Conservation (phyloP, 2,888 invertebrate genomes). For the Fragum whitleyi region DNA sequence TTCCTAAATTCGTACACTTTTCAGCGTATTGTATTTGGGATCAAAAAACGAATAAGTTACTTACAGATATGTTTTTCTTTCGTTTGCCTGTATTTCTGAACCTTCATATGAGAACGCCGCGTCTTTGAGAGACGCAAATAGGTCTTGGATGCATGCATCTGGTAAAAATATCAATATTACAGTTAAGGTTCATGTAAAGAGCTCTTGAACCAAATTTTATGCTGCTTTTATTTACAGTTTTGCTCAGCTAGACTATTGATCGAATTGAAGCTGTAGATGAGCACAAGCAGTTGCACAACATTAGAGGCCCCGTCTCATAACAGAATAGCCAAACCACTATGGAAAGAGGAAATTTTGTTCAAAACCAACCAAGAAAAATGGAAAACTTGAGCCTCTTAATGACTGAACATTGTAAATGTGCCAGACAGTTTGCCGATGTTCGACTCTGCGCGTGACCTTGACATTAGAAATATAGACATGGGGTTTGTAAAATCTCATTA, state of each 20-base stretch:
- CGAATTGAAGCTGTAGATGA: too few relatives aligned
- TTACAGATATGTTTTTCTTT: neutral
- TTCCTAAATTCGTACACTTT: too few relatives aligned
- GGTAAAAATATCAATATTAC: neutral
- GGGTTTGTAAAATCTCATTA: too few relatives aligned
- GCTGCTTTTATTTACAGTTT: neutral
- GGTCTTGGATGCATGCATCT: slow-evolving; percentile 22
- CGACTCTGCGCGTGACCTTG: too few relatives aligned
- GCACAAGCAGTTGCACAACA: too few relatives aligned
- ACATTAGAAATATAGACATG: too few relatives aligned
- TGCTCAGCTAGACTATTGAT: neutral
- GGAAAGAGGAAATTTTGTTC: neutral
- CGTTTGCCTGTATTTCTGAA: neutral
- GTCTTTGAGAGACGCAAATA: slow-evolving; percentile 7
- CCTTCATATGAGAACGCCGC: slow-evolving; percentile 15
- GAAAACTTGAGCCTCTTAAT: neutral
- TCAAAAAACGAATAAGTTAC: too few relatives aligned
- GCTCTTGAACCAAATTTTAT: too few relatives aligned
- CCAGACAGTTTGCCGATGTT: neutral
- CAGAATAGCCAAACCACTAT: too few relatives aligned
- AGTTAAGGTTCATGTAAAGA: too few relatives aligned
- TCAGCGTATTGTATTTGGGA: too few relatives aligned
- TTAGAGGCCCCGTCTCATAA: too few relatives aligned
- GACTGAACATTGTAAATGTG: neutral
- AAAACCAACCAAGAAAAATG: neutral